Evolutionary conservation across 2,888 invertebrate genomes (phyloP), one percentile per base, ranked within the genome.

Genomic region (Cephus pygmeus): DNA sequence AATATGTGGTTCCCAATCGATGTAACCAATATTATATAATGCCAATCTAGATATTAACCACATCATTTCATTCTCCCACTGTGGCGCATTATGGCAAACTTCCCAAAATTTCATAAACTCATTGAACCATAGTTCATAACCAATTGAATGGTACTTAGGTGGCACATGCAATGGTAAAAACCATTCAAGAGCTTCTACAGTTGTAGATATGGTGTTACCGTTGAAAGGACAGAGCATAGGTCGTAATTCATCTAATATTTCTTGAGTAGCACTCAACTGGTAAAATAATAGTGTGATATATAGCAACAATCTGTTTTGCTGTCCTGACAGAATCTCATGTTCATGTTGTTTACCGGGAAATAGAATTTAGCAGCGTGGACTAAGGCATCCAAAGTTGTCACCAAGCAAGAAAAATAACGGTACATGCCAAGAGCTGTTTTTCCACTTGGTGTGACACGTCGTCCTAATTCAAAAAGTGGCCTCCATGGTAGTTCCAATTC

Each of bases 1-100:
- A 76, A 97, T 93, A 88, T 97, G 94, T 0, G 96, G 96, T 81
- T 95, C 95, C 98, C 98, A 98, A 90, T 98, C 95, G 73, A 98
- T 95, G 76, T 95, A 94, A 0, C 98, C 98, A 76, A 96, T 95
- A 90, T 96, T 97, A 84, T 94, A 92, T 84, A 93, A 93, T 0
- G 97, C 95, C 73, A 97, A 91, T 73, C 95, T 93, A 0, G 97
- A 93, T 91, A 98, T 95, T 73, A 98, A 92, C 87, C 93, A 93
- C 91, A 97, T 94, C 87, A 96, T 92, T 81, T 94, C 94, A 85
- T 92, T 92, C 92, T 95, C 95, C 93, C 96, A 96, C 40, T 92
- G 91, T 3, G 94, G 94, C 3, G 94, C 93, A 88, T 96, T 96
- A 87, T 95, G 95, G 91, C 96, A 96, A 2, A 94, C 93, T 83